Evolutionary conservation across 2,888 invertebrate genomes (phyloP).

Genomic region (Onchidella celtica): DNA sequence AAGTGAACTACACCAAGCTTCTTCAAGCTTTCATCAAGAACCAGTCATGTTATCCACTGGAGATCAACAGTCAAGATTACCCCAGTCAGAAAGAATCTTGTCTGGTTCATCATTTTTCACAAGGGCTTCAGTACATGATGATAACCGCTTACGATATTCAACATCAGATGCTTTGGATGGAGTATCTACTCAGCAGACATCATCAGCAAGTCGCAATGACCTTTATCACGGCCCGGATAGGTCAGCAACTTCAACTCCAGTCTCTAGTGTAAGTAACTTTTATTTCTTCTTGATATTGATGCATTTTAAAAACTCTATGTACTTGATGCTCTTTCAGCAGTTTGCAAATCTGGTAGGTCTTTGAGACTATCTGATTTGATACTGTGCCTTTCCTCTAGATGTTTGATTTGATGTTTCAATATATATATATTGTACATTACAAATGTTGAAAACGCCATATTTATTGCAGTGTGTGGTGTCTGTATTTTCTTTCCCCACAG

Average conservation of each 20-base stretch:
- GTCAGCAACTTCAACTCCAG: slow-evolving; percentile 40
- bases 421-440: no score
- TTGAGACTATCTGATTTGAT: no score
- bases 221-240: slow-evolving; percentile 19
- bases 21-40: slow-evolving; percentile 52
- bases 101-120: not conserved
- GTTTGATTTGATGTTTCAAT: no score
- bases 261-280: slow-evolving; percentile 40
- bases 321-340: no score
- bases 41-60: slow-evolving; percentile 11
- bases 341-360: no score
- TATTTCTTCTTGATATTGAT: not conserved
- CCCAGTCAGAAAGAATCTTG: not conserved
- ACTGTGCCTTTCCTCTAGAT: no score
- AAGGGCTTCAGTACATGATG: slow-evolving; percentile 8
- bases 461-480: no score
- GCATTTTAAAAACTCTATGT: no score
- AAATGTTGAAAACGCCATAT: no score
- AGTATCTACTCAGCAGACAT: not conserved
- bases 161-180: not conserved
- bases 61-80: not conserved
- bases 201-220: slow-evolving; percentile 9
- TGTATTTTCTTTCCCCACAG: no score
- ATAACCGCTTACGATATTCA: not conserved
- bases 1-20: slow-evolving; percentile 10